phyloP scores from a whole-genome alignment of 2,797 vertebrate genomes.

The Fratercula arctica region DNA sequence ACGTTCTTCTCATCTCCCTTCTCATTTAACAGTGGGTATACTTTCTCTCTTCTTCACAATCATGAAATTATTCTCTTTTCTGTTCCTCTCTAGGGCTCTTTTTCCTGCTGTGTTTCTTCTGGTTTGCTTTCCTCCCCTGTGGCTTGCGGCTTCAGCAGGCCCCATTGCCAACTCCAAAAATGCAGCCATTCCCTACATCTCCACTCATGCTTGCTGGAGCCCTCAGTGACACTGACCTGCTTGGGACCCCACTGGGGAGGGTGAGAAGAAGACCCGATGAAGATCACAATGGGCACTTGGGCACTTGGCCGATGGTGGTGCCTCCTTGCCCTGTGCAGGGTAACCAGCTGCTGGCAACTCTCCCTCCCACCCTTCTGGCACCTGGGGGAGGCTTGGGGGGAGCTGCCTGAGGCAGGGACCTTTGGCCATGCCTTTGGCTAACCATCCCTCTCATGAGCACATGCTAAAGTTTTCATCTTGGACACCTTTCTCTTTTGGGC shows the following conservation, averaged over 20 bases:
- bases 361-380: not conserved
- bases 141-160: not conserved
- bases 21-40: not conserved
- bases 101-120: not conserved
- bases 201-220: not conserved
- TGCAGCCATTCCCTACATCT: not conserved
- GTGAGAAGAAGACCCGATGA: not conserved
- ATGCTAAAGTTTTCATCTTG: not conserved
- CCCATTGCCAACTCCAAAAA: not conserved
- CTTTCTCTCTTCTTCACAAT: not conserved
- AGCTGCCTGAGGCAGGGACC: not conserved
- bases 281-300: fast-evolving
- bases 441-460: not conserved
- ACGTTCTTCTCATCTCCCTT: not conserved
- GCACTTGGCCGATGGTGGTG: fast-evolving
- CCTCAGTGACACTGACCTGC: not conserved
- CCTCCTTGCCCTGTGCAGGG: not conserved
- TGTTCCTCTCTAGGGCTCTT: not conserved
- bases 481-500: not conserved
- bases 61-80: not conserved
- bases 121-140: not conserved
- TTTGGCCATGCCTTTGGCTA: not conserved
- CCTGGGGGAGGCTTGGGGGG: no score
- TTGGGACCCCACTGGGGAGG: fast-evolving
- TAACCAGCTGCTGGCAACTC: not conserved